Base-by-base conservation (phyloP, 1,140 invertebrate species). In the Diachasmimorpha longicaudata region DNA sequence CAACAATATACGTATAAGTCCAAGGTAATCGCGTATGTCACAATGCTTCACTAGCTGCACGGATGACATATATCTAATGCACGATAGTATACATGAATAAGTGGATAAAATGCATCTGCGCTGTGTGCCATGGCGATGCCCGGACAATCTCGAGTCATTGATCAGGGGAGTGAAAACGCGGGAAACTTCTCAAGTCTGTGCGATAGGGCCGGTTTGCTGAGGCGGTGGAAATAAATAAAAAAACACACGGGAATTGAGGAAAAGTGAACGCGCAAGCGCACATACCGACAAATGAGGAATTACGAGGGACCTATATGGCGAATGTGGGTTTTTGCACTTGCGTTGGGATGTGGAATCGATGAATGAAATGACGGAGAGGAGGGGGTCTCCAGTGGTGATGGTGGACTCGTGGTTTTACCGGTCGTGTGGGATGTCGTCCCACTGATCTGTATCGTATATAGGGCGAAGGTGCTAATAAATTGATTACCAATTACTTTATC, bases 21-120 rank as follows among this genome's bases (percentile, higher is more conserved):
- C 86, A 88, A 88, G 86, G 86, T 84, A 85, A 87, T 87, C 85
- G 79, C 84, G 82, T 88, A 87, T 87, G 85, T 88, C 85, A 85
- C 85, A 88, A 88, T 78, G 19, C 42, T 46, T 21, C 67, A 77
- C 42, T 66, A 72, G 69, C 79, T 76, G 74, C 48, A 58, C 39
- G 52, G 23, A 31, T 46, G 42, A 72, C 19, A 55, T 52, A 67
- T 36, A 44, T 37, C 42, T 55, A 48, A 44, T 68, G 23, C 25
- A 6, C 70, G n/a, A 46, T 67, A 72, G 42, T 46, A 76, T 68
- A 68, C 37, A 39, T 68, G 31, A 72, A 68, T 23, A 71, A 39
- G 16, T 44, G 46, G 42, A 55, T 68, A 70, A 31, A 77, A 52
- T 68, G 23, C 36, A 72, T 68, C 52, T 42, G n/a, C 4, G n/a